phyloP scores from a whole-genome alignment of 2,113 vertebrate genomes.

The Petroica traversi region DNA sequence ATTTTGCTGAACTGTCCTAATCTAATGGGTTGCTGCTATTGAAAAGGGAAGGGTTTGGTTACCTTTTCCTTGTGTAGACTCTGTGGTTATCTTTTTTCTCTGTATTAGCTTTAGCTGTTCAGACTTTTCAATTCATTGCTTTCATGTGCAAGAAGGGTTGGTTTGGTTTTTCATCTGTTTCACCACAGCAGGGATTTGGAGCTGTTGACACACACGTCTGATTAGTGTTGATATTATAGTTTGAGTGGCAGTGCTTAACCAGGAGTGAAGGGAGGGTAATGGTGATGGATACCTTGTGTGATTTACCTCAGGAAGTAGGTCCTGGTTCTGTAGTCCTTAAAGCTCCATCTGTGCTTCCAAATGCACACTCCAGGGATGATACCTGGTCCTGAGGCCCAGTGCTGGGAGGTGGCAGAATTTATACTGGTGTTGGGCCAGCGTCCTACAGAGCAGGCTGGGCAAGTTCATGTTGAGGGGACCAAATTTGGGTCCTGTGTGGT shows the following conservation, averaged over 20 bases:
- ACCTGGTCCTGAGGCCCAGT: not conserved
- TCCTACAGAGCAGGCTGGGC: not conserved
- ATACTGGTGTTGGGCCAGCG: not conserved
- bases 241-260: not conserved
- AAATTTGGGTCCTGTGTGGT: not conserved
- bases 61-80: not conserved
- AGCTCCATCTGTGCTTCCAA: not conserved
- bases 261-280: not conserved
- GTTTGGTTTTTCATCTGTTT: not conserved
- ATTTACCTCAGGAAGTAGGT: not conserved
- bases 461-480: rapidly evolving
- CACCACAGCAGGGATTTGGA: not conserved
- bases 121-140: not conserved
- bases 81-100: not conserved
- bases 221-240: not conserved
- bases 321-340: not conserved
- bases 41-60: not conserved
- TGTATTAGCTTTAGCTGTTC: not conserved
- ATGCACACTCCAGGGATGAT: not conserved
- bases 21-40: not conserved
- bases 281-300: not conserved
- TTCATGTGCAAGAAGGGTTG: not conserved
- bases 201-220: not conserved
- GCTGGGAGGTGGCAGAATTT: not conserved
- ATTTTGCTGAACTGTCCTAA: not conserved